A percentile compares a stretch with the other conserved stretches of the same genome.
Evolutionary conservation across 1,140 invertebrate genomes (phyloP).

Genomic region (Harpegnathos saltator): DNA sequence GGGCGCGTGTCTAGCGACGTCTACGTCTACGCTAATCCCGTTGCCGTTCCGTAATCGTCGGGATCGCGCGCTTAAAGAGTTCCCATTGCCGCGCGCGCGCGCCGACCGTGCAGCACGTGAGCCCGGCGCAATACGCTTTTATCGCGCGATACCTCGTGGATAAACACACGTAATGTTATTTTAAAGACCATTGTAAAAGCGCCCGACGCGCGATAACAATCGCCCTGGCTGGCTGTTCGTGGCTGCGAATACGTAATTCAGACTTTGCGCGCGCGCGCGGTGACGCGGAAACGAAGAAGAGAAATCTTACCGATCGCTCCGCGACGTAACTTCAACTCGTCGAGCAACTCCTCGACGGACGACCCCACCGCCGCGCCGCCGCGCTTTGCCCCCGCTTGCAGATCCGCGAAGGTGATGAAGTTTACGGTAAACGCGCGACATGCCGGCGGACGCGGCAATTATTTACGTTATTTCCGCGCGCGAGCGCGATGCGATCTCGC

Average conservation of each 20-base stretch:
- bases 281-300: background rate
- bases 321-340: no score
- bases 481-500: conserved; percentile 42
- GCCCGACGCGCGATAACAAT: conserved; percentile 15
- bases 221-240: background rate
- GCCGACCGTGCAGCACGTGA: conserved; percentile 47
- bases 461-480: conserved; percentile 45
- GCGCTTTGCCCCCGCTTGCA: background rate
- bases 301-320: conserved; percentile 30
- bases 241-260: conserved; percentile 33
- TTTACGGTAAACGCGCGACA: conserved; percentile 16
- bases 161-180: conserved; percentile 44
- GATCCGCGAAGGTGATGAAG: conserved; percentile 5
- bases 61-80: conserved; percentile 32
- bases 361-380: no score
- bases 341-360: no score
- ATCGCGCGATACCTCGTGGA: conserved; percentile 40
- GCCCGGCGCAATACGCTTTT: conserved; percentile 46
- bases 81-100: conserved; percentile 25
- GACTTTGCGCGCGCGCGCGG: background rate
- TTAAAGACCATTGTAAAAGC: conserved; percentile 47
- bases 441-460: conserved; percentile 27
- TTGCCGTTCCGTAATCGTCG: conserved; percentile 37
- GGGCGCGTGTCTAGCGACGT: no score
- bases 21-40: no score